phyloP scores from a whole-genome alignment of 2,797 vertebrate genomes.

The Dendrocincla tyrannina region DNA sequence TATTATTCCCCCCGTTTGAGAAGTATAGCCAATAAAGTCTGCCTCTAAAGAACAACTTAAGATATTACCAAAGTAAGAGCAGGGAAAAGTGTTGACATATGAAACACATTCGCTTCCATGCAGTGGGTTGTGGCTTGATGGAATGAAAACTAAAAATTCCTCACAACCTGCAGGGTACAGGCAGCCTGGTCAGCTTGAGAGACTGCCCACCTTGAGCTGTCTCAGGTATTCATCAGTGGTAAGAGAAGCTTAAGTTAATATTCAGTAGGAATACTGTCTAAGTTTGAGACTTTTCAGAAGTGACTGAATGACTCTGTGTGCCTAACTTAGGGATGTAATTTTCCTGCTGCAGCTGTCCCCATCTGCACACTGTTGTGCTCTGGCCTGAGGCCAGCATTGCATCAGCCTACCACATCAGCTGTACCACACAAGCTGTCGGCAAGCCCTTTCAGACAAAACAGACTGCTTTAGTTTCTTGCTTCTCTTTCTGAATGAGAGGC shows the following conservation, averaged over 20 bases:
- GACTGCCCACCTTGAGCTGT: rapidly evolving
- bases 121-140: neutral
- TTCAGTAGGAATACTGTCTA: neutral
- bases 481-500: neutral
- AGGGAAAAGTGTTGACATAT: neutral
- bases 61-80: constrained; percentile 23
- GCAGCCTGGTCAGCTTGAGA: neutral
- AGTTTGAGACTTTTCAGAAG: constrained; percentile 13
- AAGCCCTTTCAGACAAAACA: neutral
- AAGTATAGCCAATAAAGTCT: constrained; percentile 24
- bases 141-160: constrained; percentile 35
- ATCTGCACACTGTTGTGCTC: neutral
- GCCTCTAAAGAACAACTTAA: neutral
- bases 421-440: neutral
- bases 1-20: neutral
- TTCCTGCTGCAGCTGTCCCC: neutral
- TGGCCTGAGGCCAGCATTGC: neutral
- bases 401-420: neutral
- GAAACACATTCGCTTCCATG: neutral
- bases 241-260: neutral
- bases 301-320: neutral
- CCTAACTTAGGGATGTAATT: neutral
- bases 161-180: neutral
- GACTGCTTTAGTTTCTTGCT: neutral
- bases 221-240: neutral